phyloP scores from a whole-genome alignment of 1,140 invertebrate species.

The Saccostrea echinata region DNA sequence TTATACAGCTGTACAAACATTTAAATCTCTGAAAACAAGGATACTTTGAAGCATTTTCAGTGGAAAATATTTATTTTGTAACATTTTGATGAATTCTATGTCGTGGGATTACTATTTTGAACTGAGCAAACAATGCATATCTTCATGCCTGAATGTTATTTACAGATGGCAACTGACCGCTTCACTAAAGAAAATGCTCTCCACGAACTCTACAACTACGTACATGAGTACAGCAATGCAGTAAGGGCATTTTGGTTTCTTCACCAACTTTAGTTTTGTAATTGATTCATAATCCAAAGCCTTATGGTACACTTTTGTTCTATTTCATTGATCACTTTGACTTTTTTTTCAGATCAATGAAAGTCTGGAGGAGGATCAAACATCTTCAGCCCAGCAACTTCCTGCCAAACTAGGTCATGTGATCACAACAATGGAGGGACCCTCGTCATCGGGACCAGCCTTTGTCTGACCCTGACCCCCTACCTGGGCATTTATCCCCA shows the following conservation, averaged over 20 bases:
- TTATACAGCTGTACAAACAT: no score
- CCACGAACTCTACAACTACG: constrained; percentile 74
- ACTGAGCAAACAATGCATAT: no score
- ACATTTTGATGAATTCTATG: no score
- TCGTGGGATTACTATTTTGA: no score
- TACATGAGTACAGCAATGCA: constrained; percentile 74
- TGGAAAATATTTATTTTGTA: no score
- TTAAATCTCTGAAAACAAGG: no score
- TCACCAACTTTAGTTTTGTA: background rate
- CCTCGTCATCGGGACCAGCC: constrained; percentile 64
- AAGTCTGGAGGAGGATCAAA: constrained; percentile 65
- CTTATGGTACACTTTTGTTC: background rate
- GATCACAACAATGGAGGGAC: constrained; percentile 74
- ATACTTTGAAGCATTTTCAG: no score
- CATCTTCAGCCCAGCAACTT: constrained; percentile 70
- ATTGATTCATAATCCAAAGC: no score
- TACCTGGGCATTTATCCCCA: background rate
- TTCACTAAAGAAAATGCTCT: constrained; percentile 76
- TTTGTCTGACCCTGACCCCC: constrained; percentile 59
- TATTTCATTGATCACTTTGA: background rate
- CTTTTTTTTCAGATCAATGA: constrained; percentile 53
- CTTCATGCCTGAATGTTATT: constrained; percentile 39
- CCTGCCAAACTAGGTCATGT: constrained; percentile 71
- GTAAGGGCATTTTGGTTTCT: constrained; percentile 55
- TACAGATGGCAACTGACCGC: constrained; percentile 72